Conservation (phyloP, 2,797 vertebrate genomes). For the Podarcis lilfordi region DNA sequence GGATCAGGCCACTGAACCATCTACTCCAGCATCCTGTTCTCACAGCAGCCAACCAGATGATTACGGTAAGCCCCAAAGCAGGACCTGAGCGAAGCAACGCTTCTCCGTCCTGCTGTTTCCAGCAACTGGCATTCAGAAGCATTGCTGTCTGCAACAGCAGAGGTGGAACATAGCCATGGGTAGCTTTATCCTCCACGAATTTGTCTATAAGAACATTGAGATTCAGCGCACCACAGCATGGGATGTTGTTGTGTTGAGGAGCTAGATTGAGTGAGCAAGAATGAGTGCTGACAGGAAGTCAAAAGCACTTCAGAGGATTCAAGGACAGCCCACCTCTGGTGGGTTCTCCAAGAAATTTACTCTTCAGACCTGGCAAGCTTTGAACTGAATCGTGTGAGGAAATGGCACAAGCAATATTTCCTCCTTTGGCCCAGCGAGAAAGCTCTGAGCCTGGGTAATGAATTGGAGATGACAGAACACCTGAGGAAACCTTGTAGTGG, state of each 20-base stretch:
- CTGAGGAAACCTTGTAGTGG: slow-evolving; percentile 8
- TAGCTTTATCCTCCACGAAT: too few relatives aligned
- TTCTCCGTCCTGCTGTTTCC: too few relatives aligned
- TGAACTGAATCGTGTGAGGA: slow-evolving; percentile 33
- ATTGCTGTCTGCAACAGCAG: too few relatives aligned
- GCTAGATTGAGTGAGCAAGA: background rate
- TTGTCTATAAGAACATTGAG: background rate
- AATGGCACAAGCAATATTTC: slow-evolving; percentile 25
- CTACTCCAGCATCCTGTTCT: too few relatives aligned
- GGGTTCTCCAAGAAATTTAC: slow-evolving; percentile 19
- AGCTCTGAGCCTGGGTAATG: slow-evolving; percentile 26
- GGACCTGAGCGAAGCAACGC: too few relatives aligned
- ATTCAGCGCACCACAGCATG: background rate
- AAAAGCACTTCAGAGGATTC: slow-evolving; percentile 44
- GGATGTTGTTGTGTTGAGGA: background rate
- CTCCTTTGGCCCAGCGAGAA: background rate
- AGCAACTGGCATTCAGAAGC: too few relatives aligned
- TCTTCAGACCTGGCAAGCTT: slow-evolving; percentile 31
- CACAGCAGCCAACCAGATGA: too few relatives aligned
- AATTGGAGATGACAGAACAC: slow-evolving; percentile 52
- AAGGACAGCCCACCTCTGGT: slow-evolving; percentile 18
- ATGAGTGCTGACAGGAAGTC: slow-evolving; percentile 22
- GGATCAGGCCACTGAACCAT: too few relatives aligned
- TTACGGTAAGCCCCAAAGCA: too few relatives aligned
- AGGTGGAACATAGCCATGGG: too few relatives aligned